Conservation (phyloP, 2,113 vertebrate genomes). For the Corydoras maculifer region DNA sequence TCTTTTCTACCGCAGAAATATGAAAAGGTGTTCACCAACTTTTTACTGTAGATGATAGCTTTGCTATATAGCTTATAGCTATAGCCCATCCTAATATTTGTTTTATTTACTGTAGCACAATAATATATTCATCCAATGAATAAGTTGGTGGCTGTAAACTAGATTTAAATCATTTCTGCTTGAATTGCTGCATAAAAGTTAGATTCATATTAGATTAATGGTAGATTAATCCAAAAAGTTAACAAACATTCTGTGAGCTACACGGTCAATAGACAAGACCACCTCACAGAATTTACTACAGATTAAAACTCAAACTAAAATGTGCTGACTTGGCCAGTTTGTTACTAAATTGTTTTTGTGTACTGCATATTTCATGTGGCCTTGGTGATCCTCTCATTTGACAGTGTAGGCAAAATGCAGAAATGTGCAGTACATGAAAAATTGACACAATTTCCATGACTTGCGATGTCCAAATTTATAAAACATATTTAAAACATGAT, state of each 20-base stretch:
- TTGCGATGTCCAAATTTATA: not conserved
- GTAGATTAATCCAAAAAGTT: constrained; percentile 28
- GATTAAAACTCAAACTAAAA: not conserved
- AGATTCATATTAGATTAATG: constrained; percentile 14
- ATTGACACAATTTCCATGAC: not conserved
- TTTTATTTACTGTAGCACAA: constrained; percentile 1
- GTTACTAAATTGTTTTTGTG: constrained; percentile 1
- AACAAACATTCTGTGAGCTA: constrained; percentile 22
- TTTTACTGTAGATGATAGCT: too few relatives aligned
- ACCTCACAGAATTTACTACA: not conserved
- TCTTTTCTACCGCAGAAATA: too few relatives aligned
- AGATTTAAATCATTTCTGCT: constrained; percentile 33
- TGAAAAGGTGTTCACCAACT: too few relatives aligned
- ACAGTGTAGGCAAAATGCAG: not conserved
- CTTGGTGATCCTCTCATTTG: not conserved
- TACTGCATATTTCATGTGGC: not conserved
- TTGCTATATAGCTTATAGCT: too few relatives aligned
- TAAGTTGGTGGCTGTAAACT: constrained; percentile 19
- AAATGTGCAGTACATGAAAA: not conserved
- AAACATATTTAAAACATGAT: too few relatives aligned
- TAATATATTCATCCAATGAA: constrained; percentile 11
- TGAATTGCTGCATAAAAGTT: constrained; percentile 15
- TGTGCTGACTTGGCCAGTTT: constrained; percentile 9
- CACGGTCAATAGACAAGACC: constrained; percentile 9
- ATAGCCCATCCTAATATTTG: not conserved